phyloP scores from a whole-genome alignment of 2,888 invertebrate genomes.

The Thymelicus sylvestris region DNA sequence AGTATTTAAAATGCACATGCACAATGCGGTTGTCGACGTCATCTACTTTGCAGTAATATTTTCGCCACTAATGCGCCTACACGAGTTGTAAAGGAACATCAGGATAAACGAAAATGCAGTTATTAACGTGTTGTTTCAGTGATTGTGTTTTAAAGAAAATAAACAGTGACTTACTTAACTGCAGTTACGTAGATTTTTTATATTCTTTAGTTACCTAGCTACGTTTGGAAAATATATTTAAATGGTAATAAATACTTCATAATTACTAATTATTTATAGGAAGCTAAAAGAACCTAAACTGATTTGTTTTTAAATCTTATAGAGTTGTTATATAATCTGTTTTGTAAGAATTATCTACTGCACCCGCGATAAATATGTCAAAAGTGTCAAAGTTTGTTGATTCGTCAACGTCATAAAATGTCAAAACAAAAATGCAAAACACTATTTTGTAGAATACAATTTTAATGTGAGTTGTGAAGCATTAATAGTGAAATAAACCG shows the following conservation, averaged over 20 bases:
- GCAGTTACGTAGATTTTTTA: slow-evolving; percentile 44
- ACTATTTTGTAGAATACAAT: no score
- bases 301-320: no score
- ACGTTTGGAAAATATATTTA: slow-evolving; percentile 43
- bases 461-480: no score
- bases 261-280: no score
- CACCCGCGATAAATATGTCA: background rate
- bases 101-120: slow-evolving; percentile 76
- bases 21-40: slow-evolving; percentile 83
- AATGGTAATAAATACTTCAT: slow-evolving; percentile 51
- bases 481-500: no score
- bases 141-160: slow-evolving; percentile 55
- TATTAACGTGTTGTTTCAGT: slow-evolving; percentile 60
- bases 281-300: no score
- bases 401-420: background rate
- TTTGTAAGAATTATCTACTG: no score
- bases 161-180: slow-evolving; percentile 48
- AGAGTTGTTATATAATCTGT: no score
- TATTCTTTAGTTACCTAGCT: slow-evolving; percentile 51
- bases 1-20: slow-evolving; percentile 80
- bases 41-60: slow-evolving; percentile 82
- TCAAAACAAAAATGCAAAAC: background rate
- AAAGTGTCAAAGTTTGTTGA: background rate
- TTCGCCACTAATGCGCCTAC: slow-evolving; percentile 80
- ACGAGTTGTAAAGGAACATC: slow-evolving; percentile 69